Evolutionary conservation across 2,113 vertebrate species (phyloP).

Genomic region (Megaceryle maxima): DNA sequence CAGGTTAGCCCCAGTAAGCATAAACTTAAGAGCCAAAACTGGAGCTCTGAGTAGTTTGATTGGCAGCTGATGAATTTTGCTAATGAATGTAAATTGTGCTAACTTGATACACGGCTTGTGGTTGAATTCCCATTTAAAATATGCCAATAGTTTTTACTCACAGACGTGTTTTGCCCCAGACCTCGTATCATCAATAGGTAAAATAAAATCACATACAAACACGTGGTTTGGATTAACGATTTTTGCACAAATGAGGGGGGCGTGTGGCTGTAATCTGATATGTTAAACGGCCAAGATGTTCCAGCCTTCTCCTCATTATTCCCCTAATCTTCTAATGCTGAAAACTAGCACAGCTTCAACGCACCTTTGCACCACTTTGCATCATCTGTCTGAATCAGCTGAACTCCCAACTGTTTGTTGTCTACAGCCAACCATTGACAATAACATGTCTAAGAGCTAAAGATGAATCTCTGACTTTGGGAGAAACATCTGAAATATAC

Average conservation of each 20-base stretch:
- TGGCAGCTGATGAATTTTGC: constrained; percentile 7
- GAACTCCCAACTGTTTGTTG: background rate
- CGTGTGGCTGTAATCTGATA: background rate
- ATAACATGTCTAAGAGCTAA: background rate
- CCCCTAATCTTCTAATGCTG: background rate
- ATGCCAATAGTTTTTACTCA: background rate
- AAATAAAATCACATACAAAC: background rate
- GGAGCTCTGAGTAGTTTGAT: background rate
- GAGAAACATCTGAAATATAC: background rate
- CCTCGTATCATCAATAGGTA: background rate
- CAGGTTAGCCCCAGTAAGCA: background rate
- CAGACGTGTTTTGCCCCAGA: background rate
- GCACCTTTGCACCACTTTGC: background rate
- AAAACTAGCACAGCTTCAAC: background rate
- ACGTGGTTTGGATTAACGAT: background rate
- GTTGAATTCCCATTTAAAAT: background rate
- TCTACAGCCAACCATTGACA: background rate
- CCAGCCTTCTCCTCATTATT: background rate
- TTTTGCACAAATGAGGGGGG: background rate
- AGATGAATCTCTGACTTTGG: background rate
- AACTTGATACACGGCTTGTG: accelerated
- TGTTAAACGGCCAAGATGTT: background rate
- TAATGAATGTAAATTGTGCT: background rate
- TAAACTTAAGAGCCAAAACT: background rate
- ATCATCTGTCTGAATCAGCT: background rate